These are phyloP conservation scores for Masnerella sp. DNA, from an alignment of 2,888 invertebrate genomes.

Conservation along the genomic window DNA sequence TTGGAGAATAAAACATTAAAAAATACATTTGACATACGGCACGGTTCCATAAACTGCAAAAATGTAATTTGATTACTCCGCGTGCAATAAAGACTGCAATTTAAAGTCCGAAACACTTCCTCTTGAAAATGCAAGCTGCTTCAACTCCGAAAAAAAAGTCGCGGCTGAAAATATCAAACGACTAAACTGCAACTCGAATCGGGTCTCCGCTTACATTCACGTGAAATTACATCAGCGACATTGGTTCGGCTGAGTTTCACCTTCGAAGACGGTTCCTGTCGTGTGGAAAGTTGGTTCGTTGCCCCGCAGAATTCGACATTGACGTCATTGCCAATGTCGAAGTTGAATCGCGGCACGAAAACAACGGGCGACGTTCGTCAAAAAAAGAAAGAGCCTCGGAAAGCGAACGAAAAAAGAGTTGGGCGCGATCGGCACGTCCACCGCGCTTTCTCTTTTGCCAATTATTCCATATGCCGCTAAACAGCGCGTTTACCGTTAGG, in stretches of 20 bases:
- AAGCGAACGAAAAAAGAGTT: background rate
- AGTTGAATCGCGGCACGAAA: slow-evolving; percentile 53
- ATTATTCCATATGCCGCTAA: slow-evolving; percentile 47
- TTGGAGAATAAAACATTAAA: background rate
- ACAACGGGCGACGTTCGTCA: slow-evolving; percentile 13
- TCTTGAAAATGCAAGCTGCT: slow-evolving; percentile 19
- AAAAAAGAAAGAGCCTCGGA: slow-evolving; percentile 7
- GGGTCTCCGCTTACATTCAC: slow-evolving; percentile 44
- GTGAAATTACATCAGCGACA: slow-evolving; percentile 61
- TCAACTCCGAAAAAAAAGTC: background rate
- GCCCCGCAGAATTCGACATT: slow-evolving; percentile 73
- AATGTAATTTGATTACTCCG: slow-evolving; percentile 4
- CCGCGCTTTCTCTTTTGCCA: slow-evolving; percentile 56
- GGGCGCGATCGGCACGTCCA: slow-evolving; percentile 26
- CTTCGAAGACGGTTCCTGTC: slow-evolving; percentile 61
- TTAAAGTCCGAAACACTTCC: slow-evolving; percentile 25
- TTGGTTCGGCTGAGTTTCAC: slow-evolving; percentile 56
- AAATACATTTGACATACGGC: too few relatives aligned
- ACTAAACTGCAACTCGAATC: slow-evolving; percentile 34
- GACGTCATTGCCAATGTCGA: slow-evolving; percentile 62
- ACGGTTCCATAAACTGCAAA: too few relatives aligned
- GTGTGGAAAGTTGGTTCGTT: slow-evolving; percentile 71
- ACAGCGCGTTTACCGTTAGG: slow-evolving; percentile 44
- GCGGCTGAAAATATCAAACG: too few relatives aligned
- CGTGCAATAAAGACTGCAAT: slow-evolving; percentile 10